Evolutionary conservation across 2,797 vertebrate genomes (phyloP).

Genomic region (Artibeus lituratus): DNA sequence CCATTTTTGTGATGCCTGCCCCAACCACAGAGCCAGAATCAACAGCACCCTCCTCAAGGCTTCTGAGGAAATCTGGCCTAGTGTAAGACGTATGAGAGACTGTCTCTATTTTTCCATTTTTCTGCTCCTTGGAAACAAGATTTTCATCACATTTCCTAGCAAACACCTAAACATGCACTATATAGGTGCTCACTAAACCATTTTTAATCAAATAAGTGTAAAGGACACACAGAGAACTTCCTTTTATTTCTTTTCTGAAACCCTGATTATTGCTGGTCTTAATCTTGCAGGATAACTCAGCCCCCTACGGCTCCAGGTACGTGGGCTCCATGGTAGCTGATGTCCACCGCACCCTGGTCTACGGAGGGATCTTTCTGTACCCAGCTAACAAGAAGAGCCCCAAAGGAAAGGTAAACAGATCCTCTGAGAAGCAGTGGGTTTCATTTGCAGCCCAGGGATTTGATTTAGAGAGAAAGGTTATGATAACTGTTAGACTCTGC

Average conservation of each 20-base stretch:
- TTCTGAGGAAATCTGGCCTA: not conserved
- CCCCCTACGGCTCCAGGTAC: slow-evolving; percentile 93
- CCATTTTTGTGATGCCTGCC: not conserved
- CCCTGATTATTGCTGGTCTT: not conserved
- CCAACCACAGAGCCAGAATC: not conserved
- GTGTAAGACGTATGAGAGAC: not conserved
- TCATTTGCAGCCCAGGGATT: not conserved
- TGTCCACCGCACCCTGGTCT: slow-evolving; percentile 95
- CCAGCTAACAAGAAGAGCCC: slow-evolving; percentile 95
- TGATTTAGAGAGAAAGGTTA: not conserved
- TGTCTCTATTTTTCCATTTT: not conserved
- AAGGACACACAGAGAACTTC: no score
- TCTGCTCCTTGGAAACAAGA: not conserved
- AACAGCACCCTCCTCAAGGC: not conserved
- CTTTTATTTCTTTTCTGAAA: not conserved
- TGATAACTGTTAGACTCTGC: no score
- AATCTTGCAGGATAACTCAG: slow-evolving; percentile 88
- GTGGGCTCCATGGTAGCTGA: slow-evolving; percentile 98
- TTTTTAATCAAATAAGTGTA: not conserved
- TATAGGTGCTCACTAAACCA: not conserved
- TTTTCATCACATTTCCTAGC: not conserved
- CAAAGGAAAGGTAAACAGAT: slow-evolving; percentile 91
- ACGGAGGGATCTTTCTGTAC: slow-evolving; percentile 97
- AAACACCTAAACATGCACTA: not conserved
- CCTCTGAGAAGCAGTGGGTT: not conserved